Conservation (phyloP, 2,113 vertebrate species). For the Polyodon spathula region DNA sequence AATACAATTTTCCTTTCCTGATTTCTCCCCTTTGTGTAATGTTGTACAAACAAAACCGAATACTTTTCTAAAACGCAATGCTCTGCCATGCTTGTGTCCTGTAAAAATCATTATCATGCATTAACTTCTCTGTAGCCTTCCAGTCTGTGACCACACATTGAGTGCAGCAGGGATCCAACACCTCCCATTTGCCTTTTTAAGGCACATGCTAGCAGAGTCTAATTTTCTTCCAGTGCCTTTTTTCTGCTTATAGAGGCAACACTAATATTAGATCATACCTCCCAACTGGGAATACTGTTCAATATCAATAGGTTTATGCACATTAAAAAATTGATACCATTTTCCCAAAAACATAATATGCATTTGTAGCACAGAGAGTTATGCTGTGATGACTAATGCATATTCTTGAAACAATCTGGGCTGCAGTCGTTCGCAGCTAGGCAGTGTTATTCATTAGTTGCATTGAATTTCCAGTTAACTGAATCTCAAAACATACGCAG, state of each 20-base stretch:
- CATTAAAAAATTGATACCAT: constrained; percentile 53
- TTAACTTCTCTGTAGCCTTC: constrained; percentile 33
- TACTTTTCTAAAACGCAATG: neutral
- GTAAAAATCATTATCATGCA: neutral
- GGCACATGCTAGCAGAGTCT: constrained; percentile 26
- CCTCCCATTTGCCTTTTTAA: constrained; percentile 23
- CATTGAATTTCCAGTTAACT: constrained; percentile 55
- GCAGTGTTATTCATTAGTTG: constrained; percentile 56
- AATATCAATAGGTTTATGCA: constrained; percentile 55
- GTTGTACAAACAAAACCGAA: neutral
- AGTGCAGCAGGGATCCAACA: constrained; percentile 44
- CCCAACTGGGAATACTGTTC: constrained; percentile 35
- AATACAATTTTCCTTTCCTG: neutral
- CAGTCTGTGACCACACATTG: constrained; percentile 59
- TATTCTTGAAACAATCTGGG: constrained; percentile 48
- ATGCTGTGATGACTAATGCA: constrained; percentile 27
- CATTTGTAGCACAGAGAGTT: constrained; percentile 46
- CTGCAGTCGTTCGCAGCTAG: constrained; percentile 35
- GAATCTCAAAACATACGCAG: constrained; percentile 58
- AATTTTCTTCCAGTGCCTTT: constrained; percentile 23
- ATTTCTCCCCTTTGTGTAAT: neutral
- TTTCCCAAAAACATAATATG: constrained; percentile 56
- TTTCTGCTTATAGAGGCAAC: constrained; percentile 38
- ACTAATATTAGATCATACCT: constrained; percentile 49
- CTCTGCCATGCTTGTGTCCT: neutral